These are phyloP conservation scores for Platorchestia sp. DNA, from an alignment of 1,140 invertebrate genomes.

Conservation along the genomic window DNA sequence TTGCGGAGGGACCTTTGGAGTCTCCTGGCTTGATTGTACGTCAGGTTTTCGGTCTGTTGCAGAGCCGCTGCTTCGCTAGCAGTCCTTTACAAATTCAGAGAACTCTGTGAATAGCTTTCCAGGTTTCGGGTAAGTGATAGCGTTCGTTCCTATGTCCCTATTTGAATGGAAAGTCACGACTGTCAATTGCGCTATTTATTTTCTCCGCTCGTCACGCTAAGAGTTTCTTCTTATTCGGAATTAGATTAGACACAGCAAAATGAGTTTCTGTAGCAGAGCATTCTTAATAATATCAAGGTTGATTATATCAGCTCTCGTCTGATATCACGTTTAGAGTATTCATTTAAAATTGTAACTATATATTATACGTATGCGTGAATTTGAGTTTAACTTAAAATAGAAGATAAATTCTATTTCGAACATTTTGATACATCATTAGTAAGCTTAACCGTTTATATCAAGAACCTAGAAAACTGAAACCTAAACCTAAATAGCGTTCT, in stretches of 20 bases:
- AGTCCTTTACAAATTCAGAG: neutral
- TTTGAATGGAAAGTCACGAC: neutral
- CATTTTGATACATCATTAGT: too few species aligned
- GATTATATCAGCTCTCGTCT: neutral
- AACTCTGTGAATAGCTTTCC: neutral
- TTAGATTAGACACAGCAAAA: neutral
- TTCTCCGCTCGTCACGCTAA: neutral
- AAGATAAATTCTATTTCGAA: too few species aligned
- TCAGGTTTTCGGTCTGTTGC: neutral
- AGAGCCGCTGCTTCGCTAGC: neutral
- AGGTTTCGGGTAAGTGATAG: neutral
- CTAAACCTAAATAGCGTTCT: too few species aligned
- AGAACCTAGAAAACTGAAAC: too few species aligned
- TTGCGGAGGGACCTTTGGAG: neutral
- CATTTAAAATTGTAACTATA: too few species aligned
- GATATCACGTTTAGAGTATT: too few species aligned
- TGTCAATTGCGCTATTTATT: constrained; percentile 1
- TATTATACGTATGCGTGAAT: too few species aligned
- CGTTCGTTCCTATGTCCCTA: neutral
- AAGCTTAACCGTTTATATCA: too few species aligned
- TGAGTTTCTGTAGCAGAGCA: neutral
- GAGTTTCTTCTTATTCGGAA: neutral
- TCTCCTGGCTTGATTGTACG: neutral
- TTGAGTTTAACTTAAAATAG: too few species aligned
- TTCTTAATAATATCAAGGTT: neutral